Conservation (phyloP, 1,140 invertebrate genomes). For the Colletes latitarsis region DNA sequence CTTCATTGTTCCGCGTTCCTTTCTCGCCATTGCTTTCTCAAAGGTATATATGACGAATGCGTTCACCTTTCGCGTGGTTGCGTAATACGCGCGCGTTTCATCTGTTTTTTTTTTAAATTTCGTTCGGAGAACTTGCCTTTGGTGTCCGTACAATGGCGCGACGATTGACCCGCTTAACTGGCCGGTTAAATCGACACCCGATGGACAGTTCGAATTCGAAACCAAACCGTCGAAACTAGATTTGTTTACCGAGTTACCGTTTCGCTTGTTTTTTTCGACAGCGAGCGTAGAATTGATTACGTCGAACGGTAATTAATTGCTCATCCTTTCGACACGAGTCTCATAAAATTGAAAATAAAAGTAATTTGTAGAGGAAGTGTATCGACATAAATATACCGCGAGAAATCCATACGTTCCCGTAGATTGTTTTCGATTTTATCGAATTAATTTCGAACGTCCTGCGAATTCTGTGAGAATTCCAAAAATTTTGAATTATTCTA, state of each 20-base stretch:
- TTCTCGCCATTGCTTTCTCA: neutral
- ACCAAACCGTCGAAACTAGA: neutral
- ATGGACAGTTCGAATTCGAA: neutral
- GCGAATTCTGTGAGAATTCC: no score
- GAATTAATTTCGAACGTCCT: no score
- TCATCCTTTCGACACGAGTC: no score
- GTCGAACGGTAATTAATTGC: no score
- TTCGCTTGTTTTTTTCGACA: no score
- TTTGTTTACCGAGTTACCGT: neutral
- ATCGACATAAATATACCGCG: no score
- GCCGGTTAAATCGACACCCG: neutral
- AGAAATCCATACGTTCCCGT: no score
- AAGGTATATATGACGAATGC: neutral
- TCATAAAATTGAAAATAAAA: no score
- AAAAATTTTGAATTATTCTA: no score
- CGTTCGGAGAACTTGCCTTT: neutral
- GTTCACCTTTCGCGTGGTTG: neutral
- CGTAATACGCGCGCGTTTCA: neutral
- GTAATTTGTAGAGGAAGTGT: no score
- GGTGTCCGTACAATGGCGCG: neutral
- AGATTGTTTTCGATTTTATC: no score
- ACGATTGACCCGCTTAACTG: neutral
- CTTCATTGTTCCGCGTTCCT: conserved; percentile 6
- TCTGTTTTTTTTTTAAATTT: neutral
- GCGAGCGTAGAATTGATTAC: no score